phyloP scores from a whole-genome alignment of 2,113 vertebrate genomes.

The Solea senegalensis region DNA sequence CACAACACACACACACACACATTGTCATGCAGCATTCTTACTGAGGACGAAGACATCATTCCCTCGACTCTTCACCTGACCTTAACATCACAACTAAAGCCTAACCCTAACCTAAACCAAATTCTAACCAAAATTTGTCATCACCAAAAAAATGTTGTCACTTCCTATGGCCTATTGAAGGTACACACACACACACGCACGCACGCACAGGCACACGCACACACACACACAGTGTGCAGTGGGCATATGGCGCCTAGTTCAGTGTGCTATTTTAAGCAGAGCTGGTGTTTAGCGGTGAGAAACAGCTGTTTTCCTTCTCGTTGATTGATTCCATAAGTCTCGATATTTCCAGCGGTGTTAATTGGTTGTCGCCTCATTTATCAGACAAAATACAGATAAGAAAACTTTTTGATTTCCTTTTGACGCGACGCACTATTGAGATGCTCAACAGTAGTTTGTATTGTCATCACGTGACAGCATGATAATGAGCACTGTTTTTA shows the following conservation, averaged over 20 bases:
- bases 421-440: slow-evolving; percentile 2
- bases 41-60: too few species aligned
- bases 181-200: neutral
- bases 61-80: too few species aligned
- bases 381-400: neutral
- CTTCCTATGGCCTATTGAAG: too few species aligned
- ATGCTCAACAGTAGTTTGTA: too few species aligned
- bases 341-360: slow-evolving; percentile 5
- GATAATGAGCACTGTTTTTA: neutral
- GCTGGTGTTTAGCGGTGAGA: slow-evolving; percentile 5
- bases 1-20: neutral
- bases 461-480: neutral
- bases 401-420: neutral
- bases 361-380: neutral
- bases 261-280: slow-evolving; percentile 32
- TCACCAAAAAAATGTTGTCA: too few species aligned
- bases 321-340: slow-evolving; percentile 1
- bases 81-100: too few species aligned
- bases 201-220: neutral
- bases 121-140: too few species aligned
- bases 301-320: slow-evolving; percentile 15
- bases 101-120: too few species aligned
- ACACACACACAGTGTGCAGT: neutral
- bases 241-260: slow-evolving; percentile 29
- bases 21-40: neutral